These are phyloP conservation scores for Netelia inedita DNA, from an alignment of 2,888 invertebrate species.

Conservation along the genomic window DNA sequence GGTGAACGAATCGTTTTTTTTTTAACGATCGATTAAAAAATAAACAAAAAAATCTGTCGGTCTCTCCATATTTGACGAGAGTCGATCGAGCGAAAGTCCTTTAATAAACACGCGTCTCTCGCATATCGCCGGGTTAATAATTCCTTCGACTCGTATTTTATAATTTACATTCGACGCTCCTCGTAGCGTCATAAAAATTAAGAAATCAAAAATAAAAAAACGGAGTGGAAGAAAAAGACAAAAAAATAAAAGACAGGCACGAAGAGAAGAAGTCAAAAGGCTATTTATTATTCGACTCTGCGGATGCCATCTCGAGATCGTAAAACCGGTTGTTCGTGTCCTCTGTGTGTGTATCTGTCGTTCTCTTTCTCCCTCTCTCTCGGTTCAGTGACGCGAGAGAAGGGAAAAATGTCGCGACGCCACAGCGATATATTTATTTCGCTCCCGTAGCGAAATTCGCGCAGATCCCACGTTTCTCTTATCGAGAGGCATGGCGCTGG, in stretches of 20 bases:
- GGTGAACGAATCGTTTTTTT: not conserved
- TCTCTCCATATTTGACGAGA: not conserved
- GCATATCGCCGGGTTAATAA: conserved; percentile 16
- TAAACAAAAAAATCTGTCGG: not conserved
- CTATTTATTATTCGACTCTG: conserved; percentile 64
- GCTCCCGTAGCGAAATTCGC: conserved; percentile 65
- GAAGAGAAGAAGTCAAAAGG: conserved; percentile 14
- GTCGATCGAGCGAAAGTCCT: conserved; percentile 23
- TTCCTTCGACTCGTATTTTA: conserved; percentile 54
- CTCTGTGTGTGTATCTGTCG: conserved; percentile 21
- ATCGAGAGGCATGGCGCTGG: conserved; percentile 53
- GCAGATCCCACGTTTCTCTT: conserved; percentile 60
- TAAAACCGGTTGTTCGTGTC: conserved; percentile 62
- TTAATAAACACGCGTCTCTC: conserved; percentile 27
- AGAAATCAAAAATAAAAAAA: not conserved
- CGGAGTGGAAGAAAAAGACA: conserved; percentile 1
- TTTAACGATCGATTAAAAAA: not conserved
- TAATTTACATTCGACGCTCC: conserved; percentile 26
- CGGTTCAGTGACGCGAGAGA: conserved; percentile 28
- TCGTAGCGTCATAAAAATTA: conserved; percentile 28
- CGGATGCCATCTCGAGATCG: conserved; percentile 50
- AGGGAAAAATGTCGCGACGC: conserved; percentile 51
- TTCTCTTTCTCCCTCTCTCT: conserved; percentile 37
- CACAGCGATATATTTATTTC: conserved; percentile 63
- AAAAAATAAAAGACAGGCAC: not conserved